These are phyloP conservation scores for Phyllotis vaccarum DNA, from an alignment of 2,797 vertebrate genomes.

Conservation along the genomic window DNA sequence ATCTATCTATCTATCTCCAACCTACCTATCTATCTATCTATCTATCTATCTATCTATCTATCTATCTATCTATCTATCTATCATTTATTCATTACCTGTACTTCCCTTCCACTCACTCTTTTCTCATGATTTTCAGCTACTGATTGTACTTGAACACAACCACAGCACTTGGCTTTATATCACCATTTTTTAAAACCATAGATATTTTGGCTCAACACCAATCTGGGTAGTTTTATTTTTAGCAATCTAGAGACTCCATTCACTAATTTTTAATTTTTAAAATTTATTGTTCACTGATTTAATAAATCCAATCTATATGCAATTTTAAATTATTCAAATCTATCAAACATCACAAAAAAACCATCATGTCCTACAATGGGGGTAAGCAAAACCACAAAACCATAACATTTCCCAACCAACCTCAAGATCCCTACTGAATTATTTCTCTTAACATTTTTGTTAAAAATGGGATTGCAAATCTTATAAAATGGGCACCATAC, in stretches of 20 bases:
- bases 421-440: background rate
- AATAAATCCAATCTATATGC: background rate
- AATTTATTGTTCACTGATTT: background rate
- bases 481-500: background rate
- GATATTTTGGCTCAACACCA: background rate
- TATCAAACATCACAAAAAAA: background rate
- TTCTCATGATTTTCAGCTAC: background rate
- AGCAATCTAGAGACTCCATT: background rate
- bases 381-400: background rate
- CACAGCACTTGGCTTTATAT: background rate
- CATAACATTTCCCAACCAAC: background rate
- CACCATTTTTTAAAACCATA: background rate
- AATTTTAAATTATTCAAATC: background rate
- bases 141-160: background rate
- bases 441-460: background rate
- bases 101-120: background rate
- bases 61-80: background rate
- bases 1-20: background rate
- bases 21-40: background rate
- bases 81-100: background rate
- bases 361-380: background rate
- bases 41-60: background rate
- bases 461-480: background rate
- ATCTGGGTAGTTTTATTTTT: background rate
- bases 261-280: background rate